A percentile compares a stretch with the other conserved stretches of the same genome.
These are phyloP conservation scores for Scrobipalpa costella DNA, from an alignment of 2,888 invertebrate genomes.

Conservation along the genomic window DNA sequence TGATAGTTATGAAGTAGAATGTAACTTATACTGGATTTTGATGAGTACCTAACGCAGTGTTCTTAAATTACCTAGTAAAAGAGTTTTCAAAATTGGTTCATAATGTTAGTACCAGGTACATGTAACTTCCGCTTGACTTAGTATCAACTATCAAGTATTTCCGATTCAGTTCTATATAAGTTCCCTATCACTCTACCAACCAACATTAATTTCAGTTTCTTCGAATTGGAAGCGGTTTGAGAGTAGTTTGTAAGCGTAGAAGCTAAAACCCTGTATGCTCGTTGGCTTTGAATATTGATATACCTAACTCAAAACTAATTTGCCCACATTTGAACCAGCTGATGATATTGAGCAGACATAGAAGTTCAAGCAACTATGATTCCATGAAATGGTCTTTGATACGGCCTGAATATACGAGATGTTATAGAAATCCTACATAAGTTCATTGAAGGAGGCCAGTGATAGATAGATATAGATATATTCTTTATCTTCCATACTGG, in stretches of 20 bases:
- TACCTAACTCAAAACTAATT: neutral
- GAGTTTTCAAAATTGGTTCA: no score
- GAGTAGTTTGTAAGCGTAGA: neutral
- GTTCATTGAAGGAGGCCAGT: neutral
- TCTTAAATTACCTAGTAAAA: no score
- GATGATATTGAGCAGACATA: slow-evolving; percentile 40
- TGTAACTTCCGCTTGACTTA: no score
- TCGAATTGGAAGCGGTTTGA: neutral
- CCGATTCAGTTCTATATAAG: neutral
- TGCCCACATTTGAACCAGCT: slow-evolving; percentile 14
- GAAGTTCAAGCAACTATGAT: neutral
- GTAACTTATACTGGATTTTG: no score
- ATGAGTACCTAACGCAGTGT: no score
- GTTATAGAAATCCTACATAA: neutral
- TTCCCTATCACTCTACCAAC: neutral
- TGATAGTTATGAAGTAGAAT: no score
- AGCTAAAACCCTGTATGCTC: neutral
- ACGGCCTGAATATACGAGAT: neutral
- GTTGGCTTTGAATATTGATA: neutral
- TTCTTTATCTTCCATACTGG: no score
- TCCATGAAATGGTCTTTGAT: slow-evolving; percentile 1
- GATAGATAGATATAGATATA: no score
- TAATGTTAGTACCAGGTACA: no score
- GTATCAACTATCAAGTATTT: no score
- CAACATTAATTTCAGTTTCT: neutral